A percentile compares a stretch with the other conserved stretches of the same genome.
phyloP scores from a whole-genome alignment of 1,140 invertebrate species.

The Chrysopa pallens region DNA sequence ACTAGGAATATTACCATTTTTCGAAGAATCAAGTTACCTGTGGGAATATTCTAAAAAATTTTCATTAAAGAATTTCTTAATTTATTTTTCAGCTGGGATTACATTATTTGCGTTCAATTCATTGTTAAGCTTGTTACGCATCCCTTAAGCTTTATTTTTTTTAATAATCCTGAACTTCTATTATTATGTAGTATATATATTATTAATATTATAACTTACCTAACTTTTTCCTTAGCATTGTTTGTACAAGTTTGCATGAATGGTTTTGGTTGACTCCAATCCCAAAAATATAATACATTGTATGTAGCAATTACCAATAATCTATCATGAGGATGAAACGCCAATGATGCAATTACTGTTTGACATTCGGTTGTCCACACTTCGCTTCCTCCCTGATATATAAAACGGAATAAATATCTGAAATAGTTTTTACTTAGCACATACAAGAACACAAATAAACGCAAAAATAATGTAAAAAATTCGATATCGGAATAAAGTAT shows the following conservation, averaged over 20 bases:
- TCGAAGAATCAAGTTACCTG: too few relatives aligned
- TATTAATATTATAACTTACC: slow-evolving; percentile 30
- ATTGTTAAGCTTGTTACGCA: too few relatives aligned
- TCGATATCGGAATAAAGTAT: too few relatives aligned
- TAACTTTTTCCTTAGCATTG: slow-evolving; percentile 58
- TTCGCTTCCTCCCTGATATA: slow-evolving; percentile 60
- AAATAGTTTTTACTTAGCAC: slow-evolving; percentile 1
- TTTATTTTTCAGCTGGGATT: too few relatives aligned
- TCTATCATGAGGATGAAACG: slow-evolving; percentile 70
- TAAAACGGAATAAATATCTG: slow-evolving; percentile 3
- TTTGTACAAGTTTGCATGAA: slow-evolving; percentile 51
- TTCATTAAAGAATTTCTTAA: too few relatives aligned
- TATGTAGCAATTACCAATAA: slow-evolving; percentile 70
- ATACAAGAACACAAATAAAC: neutral
- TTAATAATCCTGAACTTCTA: too few relatives aligned
- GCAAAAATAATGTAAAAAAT: too few relatives aligned
- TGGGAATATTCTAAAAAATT: too few relatives aligned
- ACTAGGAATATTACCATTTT: too few relatives aligned
- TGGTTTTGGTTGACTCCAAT: slow-evolving; percentile 64
- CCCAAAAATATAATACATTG: slow-evolving; percentile 80
- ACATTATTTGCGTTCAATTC: too few relatives aligned
- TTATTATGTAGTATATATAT: too few relatives aligned
- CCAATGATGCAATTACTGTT: slow-evolving; percentile 65
- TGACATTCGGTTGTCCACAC: slow-evolving; percentile 53
- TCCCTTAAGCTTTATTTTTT: too few relatives aligned